Evolutionary conservation across 2,113 vertebrate genomes (phyloP).

Genomic region (Chloropsis hardwickii): DNA sequence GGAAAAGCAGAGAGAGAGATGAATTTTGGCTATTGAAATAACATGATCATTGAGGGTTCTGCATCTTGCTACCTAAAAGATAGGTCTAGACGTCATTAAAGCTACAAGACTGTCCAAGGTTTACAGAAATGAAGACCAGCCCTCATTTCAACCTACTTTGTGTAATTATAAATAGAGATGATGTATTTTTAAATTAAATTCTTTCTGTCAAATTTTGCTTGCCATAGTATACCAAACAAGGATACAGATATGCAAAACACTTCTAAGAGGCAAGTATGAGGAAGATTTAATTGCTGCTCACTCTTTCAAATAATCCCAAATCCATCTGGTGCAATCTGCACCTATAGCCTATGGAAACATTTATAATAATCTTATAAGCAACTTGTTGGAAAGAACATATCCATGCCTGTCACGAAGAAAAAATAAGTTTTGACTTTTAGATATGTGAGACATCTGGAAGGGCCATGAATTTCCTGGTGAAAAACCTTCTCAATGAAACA

Average conservation of each 20-base stretch:
- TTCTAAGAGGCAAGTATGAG: neutral
- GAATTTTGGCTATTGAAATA: neutral
- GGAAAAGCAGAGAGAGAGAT: neutral
- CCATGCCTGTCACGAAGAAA: neutral
- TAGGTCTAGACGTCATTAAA: neutral
- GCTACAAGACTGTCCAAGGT: neutral
- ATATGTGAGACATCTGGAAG: neutral
- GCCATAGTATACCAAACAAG: neutral
- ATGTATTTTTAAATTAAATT: neutral
- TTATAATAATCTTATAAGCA: neutral
- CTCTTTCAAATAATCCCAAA: neutral
- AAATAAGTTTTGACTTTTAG: neutral
- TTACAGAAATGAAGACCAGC: neutral
- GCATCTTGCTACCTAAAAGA: neutral
- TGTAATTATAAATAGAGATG: neutral
- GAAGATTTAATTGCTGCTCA: neutral
- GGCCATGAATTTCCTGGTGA: neutral
- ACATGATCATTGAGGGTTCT: neutral
- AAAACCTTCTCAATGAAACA: constrained; percentile 19
- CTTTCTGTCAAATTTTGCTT: neutral
- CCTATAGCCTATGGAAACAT: neutral
- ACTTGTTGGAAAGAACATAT: neutral
- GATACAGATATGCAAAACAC: neutral
- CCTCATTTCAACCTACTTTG: neutral
- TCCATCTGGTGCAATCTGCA: neutral